A percentile compares a stretch with the other conserved stretches of the same genome.
Conservation (phyloP, 2,113 vertebrate species). For the Phoenicopterus ruber region DNA sequence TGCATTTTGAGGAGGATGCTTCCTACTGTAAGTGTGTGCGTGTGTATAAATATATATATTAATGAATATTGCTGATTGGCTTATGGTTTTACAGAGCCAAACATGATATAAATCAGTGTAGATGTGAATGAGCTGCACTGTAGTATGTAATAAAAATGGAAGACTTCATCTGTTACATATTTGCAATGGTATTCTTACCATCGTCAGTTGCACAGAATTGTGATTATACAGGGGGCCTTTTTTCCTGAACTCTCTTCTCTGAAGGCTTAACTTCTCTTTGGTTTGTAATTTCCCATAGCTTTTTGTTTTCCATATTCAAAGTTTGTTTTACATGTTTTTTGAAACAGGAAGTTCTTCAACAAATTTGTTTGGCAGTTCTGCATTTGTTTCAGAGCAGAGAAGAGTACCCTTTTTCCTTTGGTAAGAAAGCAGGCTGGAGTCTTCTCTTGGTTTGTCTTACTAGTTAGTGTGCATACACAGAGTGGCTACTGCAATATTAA, state of each 20-base stretch:
- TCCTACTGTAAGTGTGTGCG: neutral
- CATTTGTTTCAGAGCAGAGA: neutral
- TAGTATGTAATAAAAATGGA: neutral
- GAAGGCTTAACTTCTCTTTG: neutral
- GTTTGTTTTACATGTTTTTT: neutral
- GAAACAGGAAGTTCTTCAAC: neutral
- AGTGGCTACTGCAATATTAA: neutral
- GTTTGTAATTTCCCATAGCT: neutral
- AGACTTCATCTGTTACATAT: neutral
- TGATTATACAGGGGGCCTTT: neutral
- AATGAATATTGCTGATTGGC: neutral
- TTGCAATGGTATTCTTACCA: neutral
- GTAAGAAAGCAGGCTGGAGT: neutral
- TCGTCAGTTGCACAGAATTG: neutral
- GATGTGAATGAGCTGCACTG: neutral
- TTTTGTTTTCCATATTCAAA: neutral
- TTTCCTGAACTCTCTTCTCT: neutral
- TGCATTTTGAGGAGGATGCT: neutral
- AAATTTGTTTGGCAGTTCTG: neutral
- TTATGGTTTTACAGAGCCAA: neutral
- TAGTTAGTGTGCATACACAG: neutral
- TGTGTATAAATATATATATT: neutral
- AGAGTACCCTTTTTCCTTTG: neutral
- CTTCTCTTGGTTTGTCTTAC: neutral
- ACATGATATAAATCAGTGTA: neutral